Conservation (phyloP, 2,797 vertebrate species). For the Micropoecilia bifurca region DNA sequence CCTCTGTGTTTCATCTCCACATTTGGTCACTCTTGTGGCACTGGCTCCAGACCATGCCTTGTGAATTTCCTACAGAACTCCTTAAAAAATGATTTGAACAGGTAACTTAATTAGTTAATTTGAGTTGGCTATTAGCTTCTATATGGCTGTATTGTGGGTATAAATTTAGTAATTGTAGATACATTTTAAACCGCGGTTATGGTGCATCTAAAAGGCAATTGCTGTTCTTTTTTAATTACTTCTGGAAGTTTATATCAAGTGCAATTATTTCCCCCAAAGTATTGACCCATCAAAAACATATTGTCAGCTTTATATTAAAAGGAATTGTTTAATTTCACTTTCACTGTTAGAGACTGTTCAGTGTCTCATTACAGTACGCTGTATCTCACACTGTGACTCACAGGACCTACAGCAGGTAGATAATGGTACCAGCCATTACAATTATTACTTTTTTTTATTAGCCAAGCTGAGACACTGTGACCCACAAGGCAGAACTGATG, state of each 20-base stretch:
- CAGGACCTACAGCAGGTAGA: conserved; percentile 1
- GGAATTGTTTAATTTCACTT: neutral
- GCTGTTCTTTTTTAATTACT: neutral
- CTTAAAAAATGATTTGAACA: neutral
- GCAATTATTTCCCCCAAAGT: neutral
- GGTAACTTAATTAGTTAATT: too few relatives aligned
- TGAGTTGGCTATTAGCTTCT: too few relatives aligned
- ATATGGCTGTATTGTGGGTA: neutral
- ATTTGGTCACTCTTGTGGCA: neutral
- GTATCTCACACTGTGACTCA: neutral
- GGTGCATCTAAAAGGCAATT: neutral
- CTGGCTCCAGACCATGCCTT: neutral
- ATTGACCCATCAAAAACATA: neutral
- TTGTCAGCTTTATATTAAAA: neutral
- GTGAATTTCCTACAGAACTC: neutral
- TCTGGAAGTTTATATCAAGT: neutral
- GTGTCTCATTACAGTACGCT: neutral
- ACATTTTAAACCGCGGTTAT: neutral
- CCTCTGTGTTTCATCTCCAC: neutral
- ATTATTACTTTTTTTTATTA: conserved; percentile 7
- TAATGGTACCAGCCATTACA: conserved; percentile 2
- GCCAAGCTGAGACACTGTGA: conserved; percentile 30
- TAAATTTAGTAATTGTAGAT: neutral
- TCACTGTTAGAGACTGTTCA: neutral
- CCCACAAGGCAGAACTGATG: conserved; percentile 23